Evolutionary conservation across 2,797 vertebrate genomes (phyloP).

Genomic region (Ptychadena robeensis): DNA sequence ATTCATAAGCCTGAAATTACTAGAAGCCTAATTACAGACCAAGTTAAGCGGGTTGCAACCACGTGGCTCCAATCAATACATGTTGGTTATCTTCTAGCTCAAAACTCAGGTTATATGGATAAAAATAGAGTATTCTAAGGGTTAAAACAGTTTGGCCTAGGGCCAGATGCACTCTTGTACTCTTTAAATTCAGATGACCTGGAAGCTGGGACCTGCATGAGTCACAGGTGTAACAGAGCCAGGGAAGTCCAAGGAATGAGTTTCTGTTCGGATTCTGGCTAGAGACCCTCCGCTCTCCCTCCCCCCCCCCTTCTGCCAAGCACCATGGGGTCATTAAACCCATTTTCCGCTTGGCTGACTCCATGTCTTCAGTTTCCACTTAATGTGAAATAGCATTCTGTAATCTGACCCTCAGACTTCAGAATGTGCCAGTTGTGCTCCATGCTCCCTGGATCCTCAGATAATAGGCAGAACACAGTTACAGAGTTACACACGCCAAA

Average conservation of each 20-base stretch:
- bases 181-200: constrained; percentile 54
- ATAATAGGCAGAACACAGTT: constrained; percentile 62
- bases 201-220: constrained; percentile 56
- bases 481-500: constrained; percentile 62
- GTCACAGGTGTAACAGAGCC: constrained; percentile 60
- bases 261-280: constrained; percentile 56
- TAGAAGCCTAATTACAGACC: neutral
- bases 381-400: constrained; percentile 63
- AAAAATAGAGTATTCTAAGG: neutral
- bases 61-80: neutral
- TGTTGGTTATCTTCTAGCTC: neutral
- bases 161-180: constrained; percentile 43
- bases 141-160: constrained; percentile 38
- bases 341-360: constrained; percentile 63
- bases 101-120: neutral
- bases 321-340: constrained; percentile 62
- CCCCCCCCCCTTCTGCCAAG: constrained; percentile 54
- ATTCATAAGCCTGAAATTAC: neutral
- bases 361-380: constrained; percentile 62
- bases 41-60: constrained; percentile 3
- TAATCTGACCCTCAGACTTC: constrained; percentile 58
- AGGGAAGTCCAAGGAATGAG: constrained; percentile 58
- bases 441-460: constrained; percentile 57
- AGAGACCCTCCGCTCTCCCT: constrained; percentile 47
- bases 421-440: constrained; percentile 61